These are phyloP conservation scores for Ptychadena robeensis DNA, from an alignment of 2,797 vertebrate species.

Conservation along the genomic window DNA sequence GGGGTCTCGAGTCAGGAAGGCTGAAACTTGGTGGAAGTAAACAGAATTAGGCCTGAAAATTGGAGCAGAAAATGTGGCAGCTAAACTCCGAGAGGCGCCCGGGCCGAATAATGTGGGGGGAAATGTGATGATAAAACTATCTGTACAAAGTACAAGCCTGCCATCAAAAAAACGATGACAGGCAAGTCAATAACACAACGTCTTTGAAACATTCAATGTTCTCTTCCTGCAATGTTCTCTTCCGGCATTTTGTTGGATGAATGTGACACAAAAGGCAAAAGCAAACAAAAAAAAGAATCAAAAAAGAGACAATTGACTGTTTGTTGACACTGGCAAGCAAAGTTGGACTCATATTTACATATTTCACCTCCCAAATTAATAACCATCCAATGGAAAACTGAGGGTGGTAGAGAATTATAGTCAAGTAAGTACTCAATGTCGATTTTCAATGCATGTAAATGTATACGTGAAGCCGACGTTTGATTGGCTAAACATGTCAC, in stretches of 20 bases:
- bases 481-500: constrained; percentile 50
- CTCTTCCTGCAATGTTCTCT: neutral
- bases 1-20: neutral
- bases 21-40: constrained; percentile 21
- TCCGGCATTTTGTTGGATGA: neutral
- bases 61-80: constrained; percentile 23
- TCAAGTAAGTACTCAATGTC: neutral
- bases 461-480: constrained; percentile 30
- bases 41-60: constrained; percentile 21
- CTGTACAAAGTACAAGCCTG: constrained; percentile 9
- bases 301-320: neutral
- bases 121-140: constrained; percentile 6
- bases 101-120: constrained; percentile 14
- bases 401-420: neutral
- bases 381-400: neutral
- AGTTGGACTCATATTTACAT: neutral
- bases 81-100: constrained; percentile 17
- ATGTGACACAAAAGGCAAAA: constrained; percentile 3
- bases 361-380: neutral
- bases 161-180: constrained; percentile 25
- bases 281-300: neutral
- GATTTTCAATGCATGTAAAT: constrained; percentile 22
- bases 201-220: neutral
- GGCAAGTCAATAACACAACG: constrained; percentile 23
- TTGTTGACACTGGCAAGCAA: neutral